Evolutionary conservation across 1,140 invertebrate genomes (phyloP).

Genomic region (Potamilus streckersoni): DNA sequence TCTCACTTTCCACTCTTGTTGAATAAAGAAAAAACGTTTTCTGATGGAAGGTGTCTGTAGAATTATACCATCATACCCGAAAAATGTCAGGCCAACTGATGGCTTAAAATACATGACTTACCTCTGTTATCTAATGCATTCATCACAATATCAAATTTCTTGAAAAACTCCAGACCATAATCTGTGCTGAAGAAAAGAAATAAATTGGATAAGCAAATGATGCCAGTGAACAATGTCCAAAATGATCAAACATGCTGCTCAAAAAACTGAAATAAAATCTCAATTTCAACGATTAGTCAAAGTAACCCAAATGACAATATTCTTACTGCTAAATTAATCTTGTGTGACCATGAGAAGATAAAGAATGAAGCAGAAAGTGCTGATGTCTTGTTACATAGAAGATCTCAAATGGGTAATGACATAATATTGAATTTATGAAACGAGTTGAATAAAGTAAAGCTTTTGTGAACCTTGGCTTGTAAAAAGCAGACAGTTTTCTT

Average conservation of each 20-base stretch:
- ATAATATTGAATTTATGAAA: too few species aligned
- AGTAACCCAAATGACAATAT: neutral
- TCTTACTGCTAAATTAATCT: neutral
- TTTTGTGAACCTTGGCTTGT: too few species aligned
- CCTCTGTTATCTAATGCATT: constrained; percentile 97
- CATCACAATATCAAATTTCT: constrained; percentile 91
- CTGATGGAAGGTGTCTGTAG: too few species aligned
- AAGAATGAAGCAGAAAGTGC: neutral
- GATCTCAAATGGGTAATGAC: too few species aligned
- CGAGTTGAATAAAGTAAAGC: too few species aligned
- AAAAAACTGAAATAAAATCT: neutral
- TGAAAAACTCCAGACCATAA: constrained; percentile 93
- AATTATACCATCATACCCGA: too few species aligned
- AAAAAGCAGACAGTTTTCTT: too few species aligned
- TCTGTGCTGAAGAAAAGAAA: constrained; percentile 78
- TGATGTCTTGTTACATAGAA: too few species aligned
- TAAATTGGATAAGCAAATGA: neutral
- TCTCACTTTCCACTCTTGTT: too few species aligned
- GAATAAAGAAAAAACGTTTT: too few species aligned
- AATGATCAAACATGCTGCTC: neutral
- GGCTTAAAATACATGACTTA: constrained; percentile 33
- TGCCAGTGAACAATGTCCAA: neutral
- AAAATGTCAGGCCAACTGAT: too few species aligned
- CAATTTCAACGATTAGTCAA: neutral
- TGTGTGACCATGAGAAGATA: neutral